Percentiles rank a stretch among this genome's conserved stretches.
Conservation (phyloP, 2,888 invertebrate species). For the Ceraclea dissimilis region DNA sequence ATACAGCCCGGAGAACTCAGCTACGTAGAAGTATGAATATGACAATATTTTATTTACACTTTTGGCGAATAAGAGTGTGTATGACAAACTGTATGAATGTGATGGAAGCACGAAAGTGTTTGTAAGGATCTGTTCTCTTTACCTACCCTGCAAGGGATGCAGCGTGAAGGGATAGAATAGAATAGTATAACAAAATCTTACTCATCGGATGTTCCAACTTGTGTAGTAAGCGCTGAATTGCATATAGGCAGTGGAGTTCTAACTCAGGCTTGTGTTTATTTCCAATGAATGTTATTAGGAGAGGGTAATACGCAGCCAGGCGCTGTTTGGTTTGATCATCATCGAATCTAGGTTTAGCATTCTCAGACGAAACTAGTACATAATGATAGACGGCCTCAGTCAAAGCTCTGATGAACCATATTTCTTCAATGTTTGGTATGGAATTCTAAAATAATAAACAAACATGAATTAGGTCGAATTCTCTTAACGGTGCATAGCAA, state of each 20-base stretch:
- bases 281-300: conserved; percentile 66
- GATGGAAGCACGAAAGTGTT: too few species aligned
- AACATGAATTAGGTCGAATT: too few species aligned
- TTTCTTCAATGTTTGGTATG: conserved; percentile 53
- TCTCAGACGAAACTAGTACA: conserved; percentile 51
- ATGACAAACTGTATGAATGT: too few species aligned
- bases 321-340: conserved; percentile 30
- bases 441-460: conserved; percentile 37
- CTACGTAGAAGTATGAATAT: too few species aligned
- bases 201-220: conserved; percentile 68
- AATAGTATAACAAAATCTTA: too few species aligned
- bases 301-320: conserved; percentile 43
- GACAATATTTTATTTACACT: too few species aligned
- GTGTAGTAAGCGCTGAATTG: conserved; percentile 71
- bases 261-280: conserved; percentile 50
- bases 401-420: conserved; percentile 65
- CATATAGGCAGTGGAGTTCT: conserved; percentile 71
- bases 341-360: conserved; percentile 45
- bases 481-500: too few species aligned
- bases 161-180: too few species aligned
- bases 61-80: too few species aligned
- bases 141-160: too few species aligned
- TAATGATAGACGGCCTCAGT: conserved; percentile 65
- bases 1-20: too few species aligned
- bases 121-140: too few species aligned